phyloP scores from a whole-genome alignment of 2,113 vertebrate species.

The Vombatus ursinus region DNA sequence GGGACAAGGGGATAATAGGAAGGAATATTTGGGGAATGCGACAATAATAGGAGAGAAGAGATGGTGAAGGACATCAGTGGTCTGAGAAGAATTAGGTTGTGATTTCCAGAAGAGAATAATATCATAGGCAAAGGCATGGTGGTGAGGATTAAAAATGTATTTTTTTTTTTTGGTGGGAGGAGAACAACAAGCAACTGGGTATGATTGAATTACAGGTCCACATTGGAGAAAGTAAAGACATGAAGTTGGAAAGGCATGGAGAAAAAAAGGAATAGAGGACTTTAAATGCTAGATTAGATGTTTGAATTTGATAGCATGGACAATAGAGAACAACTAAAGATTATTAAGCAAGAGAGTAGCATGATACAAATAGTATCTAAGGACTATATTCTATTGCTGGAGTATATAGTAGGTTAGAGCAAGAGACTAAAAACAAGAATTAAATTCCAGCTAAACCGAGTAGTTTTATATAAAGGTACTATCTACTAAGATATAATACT shows the following conservation, averaged over 20 bases:
- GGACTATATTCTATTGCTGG: not conserved
- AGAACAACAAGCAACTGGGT: not conserved
- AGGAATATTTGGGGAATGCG: not conserved
- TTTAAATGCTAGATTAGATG: slow-evolving; percentile 30
- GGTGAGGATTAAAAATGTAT: not conserved
- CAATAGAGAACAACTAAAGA: not conserved
- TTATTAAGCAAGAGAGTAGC: not conserved
- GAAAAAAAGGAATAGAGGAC: not conserved
- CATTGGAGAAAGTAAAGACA: not conserved
- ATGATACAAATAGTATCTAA: not conserved
- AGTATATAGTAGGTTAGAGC: not conserved
- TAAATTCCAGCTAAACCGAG: not conserved
- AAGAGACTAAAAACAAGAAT: not conserved
- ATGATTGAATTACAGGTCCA: not conserved
- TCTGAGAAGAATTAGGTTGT: not conserved
- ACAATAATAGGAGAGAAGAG: not conserved
- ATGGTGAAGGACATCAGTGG: not conserved
- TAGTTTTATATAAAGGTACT: not conserved
- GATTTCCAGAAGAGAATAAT: not conserved
- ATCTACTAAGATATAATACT: not conserved
- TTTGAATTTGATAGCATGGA: not conserved
- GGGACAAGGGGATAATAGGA: not conserved
- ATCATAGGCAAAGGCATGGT: not conserved
- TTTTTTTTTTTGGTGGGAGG: not conserved
- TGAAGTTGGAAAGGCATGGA: not conserved